Base-by-base conservation (phyloP, 2,113 vertebrate species). In the Meleagris gallopavo region DNA sequence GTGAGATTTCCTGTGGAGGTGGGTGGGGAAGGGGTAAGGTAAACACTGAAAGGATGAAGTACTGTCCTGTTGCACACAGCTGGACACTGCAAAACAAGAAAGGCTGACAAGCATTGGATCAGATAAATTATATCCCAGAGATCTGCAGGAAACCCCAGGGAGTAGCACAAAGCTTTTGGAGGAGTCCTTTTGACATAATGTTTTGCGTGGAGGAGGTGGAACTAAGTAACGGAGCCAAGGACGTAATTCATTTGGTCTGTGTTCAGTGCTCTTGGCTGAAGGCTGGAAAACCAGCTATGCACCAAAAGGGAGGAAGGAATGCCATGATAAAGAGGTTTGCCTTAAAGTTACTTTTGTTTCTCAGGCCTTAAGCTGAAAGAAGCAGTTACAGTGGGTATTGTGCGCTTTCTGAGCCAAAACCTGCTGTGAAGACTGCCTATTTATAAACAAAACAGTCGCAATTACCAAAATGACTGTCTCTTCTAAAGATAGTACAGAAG, bases 1-100 rank as follows among this genome's bases (percentile, higher is more conserved):
- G 38, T 82, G 86, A 86, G 61, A 60, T 86, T 89, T 96, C 85
- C 83, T 90, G 55, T 57, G 85, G 75, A 80, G 91, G 18, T 74
- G 61, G 65, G 48, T 78, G 90, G 85, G 83, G 76, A 57, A 11
- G 19, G 52, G 43, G 11, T 61, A 93, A 94, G 76, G 76, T 78
- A 90, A 95, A 95, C 79, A 88, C 34, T 50, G 3, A 65, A 82
- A 82, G 77, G 66, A 71, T 86, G 66, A 84, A 93, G 72, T 55
- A 45, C 66, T 94, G 73, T 86, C 72, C 88, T 76, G 73, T 40
- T 66, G 81, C 4, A 6, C 92, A 40, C 88, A 95, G 94, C 77
- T 94, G 86, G 86, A 84, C 48, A 29, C 6, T 36, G 75, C 13
- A n/a, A 92, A 80, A 62, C 54, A 75, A 57, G 62, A n/a, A 81